These are phyloP conservation scores for Hesperophylax magnus DNA, from an alignment of 1,140 invertebrate species.

Conservation along the genomic window DNA sequence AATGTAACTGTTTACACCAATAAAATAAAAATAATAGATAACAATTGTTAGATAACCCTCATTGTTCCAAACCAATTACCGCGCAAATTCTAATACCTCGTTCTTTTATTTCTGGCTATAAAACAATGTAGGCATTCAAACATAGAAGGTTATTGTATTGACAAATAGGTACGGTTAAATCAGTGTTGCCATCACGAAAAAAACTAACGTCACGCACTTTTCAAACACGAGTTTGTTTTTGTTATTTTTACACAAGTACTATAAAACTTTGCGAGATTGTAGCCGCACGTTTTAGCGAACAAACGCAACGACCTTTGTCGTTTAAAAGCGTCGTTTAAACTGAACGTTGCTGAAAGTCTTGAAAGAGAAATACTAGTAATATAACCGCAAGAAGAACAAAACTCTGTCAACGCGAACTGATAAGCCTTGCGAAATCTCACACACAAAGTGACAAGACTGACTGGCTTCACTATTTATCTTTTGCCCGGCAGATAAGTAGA, in stretches of 20 bases:
- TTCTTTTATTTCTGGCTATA: too few species aligned
- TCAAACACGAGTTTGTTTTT: neutral
- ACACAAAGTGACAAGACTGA: slow-evolving; percentile 13
- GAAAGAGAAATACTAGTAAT: too few species aligned
- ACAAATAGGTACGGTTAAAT: neutral
- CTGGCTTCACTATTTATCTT: slow-evolving; percentile 16
- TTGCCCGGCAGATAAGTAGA: slow-evolving; percentile 7
- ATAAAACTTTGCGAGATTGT: neutral
- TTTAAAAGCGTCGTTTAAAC: slow-evolving; percentile 5
- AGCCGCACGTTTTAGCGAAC: neutral
- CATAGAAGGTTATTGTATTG: too few species aligned
- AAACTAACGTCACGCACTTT: neutral
- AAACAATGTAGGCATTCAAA: too few species aligned
- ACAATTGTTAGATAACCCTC: too few species aligned
- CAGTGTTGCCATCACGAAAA: slow-evolving; percentile 12
- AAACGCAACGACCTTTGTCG: neutral
- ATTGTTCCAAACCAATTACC: too few species aligned
- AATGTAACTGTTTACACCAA: too few species aligned
- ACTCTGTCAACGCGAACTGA: slow-evolving; percentile 17
- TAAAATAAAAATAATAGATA: too few species aligned
- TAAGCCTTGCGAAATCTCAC: slow-evolving; percentile 25
- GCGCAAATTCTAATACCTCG: too few species aligned
- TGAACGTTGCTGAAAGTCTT: neutral
- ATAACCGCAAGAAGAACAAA: neutral
- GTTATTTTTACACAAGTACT: neutral